Conservation (phyloP, 1,140 invertebrate species). For the Papilio xuthus region DNA sequence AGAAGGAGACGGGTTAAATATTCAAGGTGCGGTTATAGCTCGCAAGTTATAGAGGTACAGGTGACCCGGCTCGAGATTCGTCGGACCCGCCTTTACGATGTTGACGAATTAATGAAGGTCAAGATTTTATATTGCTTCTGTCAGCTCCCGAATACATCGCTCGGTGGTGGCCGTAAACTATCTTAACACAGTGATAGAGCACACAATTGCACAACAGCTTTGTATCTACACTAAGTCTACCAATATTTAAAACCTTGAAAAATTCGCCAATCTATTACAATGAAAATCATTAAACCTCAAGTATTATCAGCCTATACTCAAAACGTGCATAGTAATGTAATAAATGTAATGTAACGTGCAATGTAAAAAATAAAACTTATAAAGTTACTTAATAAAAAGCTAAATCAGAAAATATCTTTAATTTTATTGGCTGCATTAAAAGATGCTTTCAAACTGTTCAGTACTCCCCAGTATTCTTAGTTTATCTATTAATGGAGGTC, state of each 20-base stretch:
- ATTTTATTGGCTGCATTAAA: not conserved
- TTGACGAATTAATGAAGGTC: conserved; percentile 32
- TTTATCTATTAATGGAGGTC: not conserved
- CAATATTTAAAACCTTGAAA: no score
- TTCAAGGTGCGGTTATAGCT: conserved; percentile 24
- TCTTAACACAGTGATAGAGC: not conserved
- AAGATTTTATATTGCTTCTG: conserved; percentile 25
- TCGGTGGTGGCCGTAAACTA: not conserved
- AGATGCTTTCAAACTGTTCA: not conserved
- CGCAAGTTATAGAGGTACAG: conserved; percentile 34
- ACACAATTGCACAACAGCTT: no score
- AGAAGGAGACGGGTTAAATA: conserved; percentile 32
- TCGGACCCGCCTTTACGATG: conserved; percentile 24
- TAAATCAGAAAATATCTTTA: no score
- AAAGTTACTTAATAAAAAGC: no score
- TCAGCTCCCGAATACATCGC: not conserved
- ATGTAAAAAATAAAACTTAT: no score
- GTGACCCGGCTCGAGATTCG: conserved; percentile 29
- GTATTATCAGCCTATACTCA: no score
- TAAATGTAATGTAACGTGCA: no score
- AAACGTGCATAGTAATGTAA: no score
- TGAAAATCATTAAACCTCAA: no score
- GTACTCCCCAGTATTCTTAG: not conserved
- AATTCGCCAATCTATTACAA: no score
- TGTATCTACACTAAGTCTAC: no score